Evolutionary conservation across 2,113 vertebrate genomes (phyloP), one percentile per base, ranked within the genome.

Genomic region (Lycaon pictus): DNA sequence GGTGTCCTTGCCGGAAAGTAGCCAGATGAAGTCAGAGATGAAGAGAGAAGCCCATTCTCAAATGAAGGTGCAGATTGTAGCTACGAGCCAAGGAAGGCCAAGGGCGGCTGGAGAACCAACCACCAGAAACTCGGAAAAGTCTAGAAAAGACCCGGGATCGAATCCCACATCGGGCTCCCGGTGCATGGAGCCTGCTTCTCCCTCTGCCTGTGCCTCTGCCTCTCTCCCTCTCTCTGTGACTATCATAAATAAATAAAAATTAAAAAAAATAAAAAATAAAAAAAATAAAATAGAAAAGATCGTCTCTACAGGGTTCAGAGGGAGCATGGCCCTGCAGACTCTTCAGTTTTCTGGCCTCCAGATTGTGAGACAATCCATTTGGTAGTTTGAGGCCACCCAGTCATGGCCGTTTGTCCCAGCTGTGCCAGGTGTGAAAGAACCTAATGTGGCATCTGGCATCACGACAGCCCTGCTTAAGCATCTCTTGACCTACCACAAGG

Each of bases 291-390:
- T 32, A 10, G 43, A 29, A 53, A 22, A 23, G 27, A 4, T 0
- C 29, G 3, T 22, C 51, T 22, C 22, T 22, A 0, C 22, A 32
- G 89, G 62, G 13, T 27, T 56, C 79, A 83, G 62, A 63, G 84
- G 62, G 2, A 7, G 0, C 3, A 2, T 2, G 13, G 19, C 35
- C 51, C 25, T 16, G 0, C 16, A 0, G 10, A n/a, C 17, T 25
- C 53, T 53, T 22, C 3, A 4, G 29, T 1, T 15, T 37, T 27
- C 22, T 16, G 22, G 22, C 22, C 74, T 83, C 62, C n/a, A 32
- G 76, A n/a, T 3, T 3, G 25, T 9, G 12, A 65, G 6, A 55
- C 37, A 43, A 51, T n/a, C 20, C 20, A 48, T 6, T 1, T 7
- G n/a, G 56, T 9, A 11, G n/a, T 12, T 43, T 56, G 43, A 17